phyloP scores from a whole-genome alignment of 2,113 vertebrate species.

The Glaucomys volans region DNA sequence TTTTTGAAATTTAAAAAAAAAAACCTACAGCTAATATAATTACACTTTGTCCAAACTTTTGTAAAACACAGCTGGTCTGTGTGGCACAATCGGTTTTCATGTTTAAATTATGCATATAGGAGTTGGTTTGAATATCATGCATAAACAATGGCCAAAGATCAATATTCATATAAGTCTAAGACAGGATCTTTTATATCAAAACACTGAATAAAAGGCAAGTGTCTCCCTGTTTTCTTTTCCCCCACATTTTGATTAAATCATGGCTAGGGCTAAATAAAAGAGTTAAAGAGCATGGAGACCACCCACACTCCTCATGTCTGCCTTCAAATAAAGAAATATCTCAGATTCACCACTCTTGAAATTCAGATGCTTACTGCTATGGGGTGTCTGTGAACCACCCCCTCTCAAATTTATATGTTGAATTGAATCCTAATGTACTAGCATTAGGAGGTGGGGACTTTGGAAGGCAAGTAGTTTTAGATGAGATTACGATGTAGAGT shows the following conservation, averaged over 20 bases:
- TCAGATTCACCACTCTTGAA: neutral
- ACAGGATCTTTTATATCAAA: neutral
- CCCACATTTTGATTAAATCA: neutral
- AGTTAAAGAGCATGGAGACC: neutral
- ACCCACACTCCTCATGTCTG: neutral
- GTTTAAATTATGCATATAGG: neutral
- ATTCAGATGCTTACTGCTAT: neutral
- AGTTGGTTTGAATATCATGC: neutral
- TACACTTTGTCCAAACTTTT: neutral
- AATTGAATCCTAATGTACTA: neutral
- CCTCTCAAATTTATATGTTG: neutral
- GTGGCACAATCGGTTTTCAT: neutral
- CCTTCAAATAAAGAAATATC: neutral
- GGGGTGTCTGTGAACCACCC: too few relatives aligned
- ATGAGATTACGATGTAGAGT: neutral
- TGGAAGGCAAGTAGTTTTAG: neutral
- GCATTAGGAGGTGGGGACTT: neutral
- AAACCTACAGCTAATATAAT: neutral
- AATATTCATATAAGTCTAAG: neutral
- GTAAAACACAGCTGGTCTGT: neutral
- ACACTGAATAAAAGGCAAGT: neutral
- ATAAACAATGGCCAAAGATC: neutral
- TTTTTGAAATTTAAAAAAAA: conserved; percentile 5
- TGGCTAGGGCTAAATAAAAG: neutral
- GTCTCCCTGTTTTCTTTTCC: neutral